Conservation (phyloP, 2,797 vertebrate genomes). For the Babyrousa celebensis region DNA sequence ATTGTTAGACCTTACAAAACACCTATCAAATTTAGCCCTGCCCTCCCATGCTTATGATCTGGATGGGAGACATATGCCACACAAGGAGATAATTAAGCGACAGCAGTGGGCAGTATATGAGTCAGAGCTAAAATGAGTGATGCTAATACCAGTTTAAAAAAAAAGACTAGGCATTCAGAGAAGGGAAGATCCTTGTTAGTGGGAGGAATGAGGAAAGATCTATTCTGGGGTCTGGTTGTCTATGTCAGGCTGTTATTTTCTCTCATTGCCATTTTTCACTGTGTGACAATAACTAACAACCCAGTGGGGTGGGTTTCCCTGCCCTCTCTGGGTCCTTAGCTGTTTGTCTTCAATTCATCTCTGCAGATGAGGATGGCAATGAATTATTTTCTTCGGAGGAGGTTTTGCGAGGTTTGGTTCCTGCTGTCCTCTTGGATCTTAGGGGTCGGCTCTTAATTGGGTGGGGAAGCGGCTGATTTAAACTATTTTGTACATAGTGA, state of each 20-base stretch:
- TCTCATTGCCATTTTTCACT: neutral
- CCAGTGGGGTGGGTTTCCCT: neutral
- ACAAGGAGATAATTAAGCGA: constrained; percentile 39
- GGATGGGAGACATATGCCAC: neutral
- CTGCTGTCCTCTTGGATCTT: neutral
- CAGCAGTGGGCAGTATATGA: too few species aligned
- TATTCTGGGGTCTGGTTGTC: neutral
- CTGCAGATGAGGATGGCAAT: neutral
- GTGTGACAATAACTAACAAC: neutral
- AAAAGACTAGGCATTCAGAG: neutral
- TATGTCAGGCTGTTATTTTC: neutral
- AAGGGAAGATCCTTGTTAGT: neutral
- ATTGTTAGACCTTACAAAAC: neutral
- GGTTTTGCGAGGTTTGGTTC: neutral
- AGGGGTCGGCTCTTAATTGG: constrained; percentile 17
- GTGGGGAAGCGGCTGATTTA: neutral
- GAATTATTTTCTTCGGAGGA: neutral
- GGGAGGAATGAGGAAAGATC: neutral
- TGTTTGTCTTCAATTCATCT: neutral
- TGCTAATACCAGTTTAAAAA: neutral
- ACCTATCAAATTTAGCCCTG: neutral
- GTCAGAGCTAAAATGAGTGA: constrained; percentile 27
- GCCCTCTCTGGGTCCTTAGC: neutral
- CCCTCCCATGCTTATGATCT: neutral
- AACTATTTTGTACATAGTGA: neutral